phyloP scores from a whole-genome alignment of 2,797 vertebrate genomes.

The Nannoperca australis region DNA sequence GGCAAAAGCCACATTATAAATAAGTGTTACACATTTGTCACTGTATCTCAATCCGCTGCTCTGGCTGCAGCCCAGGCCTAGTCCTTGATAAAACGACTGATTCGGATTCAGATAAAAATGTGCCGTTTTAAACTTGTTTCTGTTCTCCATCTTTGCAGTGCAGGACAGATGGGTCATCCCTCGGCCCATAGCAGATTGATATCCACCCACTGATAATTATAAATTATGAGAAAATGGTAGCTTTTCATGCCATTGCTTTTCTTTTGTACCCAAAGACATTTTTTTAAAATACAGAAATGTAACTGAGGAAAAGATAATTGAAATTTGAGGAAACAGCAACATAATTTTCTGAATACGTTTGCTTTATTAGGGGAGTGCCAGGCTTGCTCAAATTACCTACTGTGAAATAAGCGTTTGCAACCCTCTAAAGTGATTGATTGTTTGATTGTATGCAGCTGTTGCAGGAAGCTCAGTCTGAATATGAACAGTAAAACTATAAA shows the following conservation, averaged over 20 bases:
- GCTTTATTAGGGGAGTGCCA: slow-evolving; percentile 22
- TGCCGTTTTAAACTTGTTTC: slow-evolving; percentile 1
- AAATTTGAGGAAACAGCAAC: slow-evolving; percentile 12
- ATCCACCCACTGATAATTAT: slow-evolving; percentile 27
- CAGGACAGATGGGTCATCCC: slow-evolving; percentile 16
- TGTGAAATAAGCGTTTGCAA: slow-evolving; percentile 29
- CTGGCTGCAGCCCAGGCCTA: slow-evolving; percentile 5
- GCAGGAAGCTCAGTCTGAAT: slow-evolving; percentile 23
- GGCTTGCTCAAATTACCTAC: slow-evolving; percentile 26
- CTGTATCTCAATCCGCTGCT: neutral
- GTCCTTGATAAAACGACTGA: slow-evolving; percentile 7
- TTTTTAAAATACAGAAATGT: slow-evolving; percentile 13
- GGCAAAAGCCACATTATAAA: neutral
- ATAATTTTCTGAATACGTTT: slow-evolving; percentile 31
- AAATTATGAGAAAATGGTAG: slow-evolving; percentile 16
- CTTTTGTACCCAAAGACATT: too few species aligned
- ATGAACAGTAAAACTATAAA: neutral
- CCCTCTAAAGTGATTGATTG: slow-evolving; percentile 33
- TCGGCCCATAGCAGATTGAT: slow-evolving; percentile 36
- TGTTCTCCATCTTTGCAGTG: slow-evolving; percentile 5
- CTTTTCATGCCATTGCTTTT: neutral
- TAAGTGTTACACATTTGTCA: neutral
- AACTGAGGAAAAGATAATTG: neutral
- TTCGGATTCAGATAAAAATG: slow-evolving; percentile 17
- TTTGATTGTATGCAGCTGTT: slow-evolving; percentile 48